Base-by-base conservation (phyloP, 2,113 vertebrate species). In the Galeopterus variegatus region DNA sequence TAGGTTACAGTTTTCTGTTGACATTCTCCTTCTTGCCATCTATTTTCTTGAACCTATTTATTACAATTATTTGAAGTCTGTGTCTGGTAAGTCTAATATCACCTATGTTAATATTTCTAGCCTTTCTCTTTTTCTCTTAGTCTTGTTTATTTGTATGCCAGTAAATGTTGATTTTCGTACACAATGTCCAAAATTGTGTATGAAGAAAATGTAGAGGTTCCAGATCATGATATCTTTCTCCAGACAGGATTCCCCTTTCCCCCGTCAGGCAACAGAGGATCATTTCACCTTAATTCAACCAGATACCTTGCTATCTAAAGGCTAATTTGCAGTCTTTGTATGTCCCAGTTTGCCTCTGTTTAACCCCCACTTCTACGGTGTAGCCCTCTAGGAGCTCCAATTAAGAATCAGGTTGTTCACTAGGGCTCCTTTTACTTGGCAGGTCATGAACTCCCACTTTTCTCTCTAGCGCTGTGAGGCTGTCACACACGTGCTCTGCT, bases 51-150 rank as follows among this genome's bases (percentile, higher is more conserved):
- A 76, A 82, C 33, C 33, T 82, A 10, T 82, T 64, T 36, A 89
- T 76, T 48, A n/a, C 60, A 92, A 28, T 88, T 91, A 92, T 70
- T 96, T 41, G 75, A 95, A 96, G n/a, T 77, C 41, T 75, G 9
- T 72, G 6, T 41, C 23, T 67, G 14, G 11, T 64, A 73, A 88
- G 72, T 56, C 28, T n/a, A 83, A 1, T 72, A 50, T 56, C 58
- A 62, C 13, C 54, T 60, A 33, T n/a, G 36, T 62, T 75, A 92
- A n/a, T 92, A 18, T 41, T 82, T 92, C 69, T 87, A 52, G 9
- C 45, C 11, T 26, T 54, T 80, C 26, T 69, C 33, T 80, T 33
- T 70, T 76, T 60, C 64, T 92, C 67, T 54, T 72, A 21, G 26
- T 81, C 33, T 88, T 73, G 6, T 79, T 81, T 80, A 58, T 94